These are phyloP conservation scores for Nyctereutes procyonoides DNA, from an alignment of 2,113 vertebrate genomes.

Conservation along the genomic window DNA sequence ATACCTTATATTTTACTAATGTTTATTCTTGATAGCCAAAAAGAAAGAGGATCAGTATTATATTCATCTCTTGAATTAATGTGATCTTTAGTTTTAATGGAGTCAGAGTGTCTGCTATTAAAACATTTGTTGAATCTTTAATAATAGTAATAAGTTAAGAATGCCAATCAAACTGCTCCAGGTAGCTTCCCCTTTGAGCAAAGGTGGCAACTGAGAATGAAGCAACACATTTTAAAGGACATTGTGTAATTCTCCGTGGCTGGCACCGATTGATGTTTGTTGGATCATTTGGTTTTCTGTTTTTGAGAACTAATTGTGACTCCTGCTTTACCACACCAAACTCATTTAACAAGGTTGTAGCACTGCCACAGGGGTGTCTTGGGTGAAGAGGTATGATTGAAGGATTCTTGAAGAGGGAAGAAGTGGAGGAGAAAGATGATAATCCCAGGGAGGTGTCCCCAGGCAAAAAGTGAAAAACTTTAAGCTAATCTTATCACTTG, in stretches of 20 bases:
- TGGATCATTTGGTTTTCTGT: slow-evolving; percentile 8
- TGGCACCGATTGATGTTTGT: background rate
- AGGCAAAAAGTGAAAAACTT: background rate
- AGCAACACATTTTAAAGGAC: background rate
- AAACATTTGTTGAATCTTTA: slow-evolving; percentile 13
- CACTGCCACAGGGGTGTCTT: background rate
- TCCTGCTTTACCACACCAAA: background rate
- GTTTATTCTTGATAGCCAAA: slow-evolving; percentile 1
- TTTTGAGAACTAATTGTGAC: slow-evolving; percentile 8
- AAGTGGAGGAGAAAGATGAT: background rate
- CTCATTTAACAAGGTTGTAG: background rate
- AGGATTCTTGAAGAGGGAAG: background rate
- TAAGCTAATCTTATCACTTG: background rate
- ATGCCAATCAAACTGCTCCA: background rate
- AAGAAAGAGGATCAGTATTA: background rate
- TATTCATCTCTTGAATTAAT: background rate
- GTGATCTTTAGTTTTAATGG: background rate
- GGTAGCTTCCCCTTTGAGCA: slow-evolving; percentile 25
- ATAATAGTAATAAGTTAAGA: background rate
- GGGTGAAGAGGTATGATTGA: background rate
- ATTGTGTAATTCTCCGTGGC: background rate
- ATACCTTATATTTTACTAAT: slow-evolving; percentile 38
- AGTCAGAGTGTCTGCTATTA: background rate
- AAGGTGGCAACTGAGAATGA: background rate
- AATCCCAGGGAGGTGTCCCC: background rate